These are phyloP conservation scores for Ophioninae sp. DNA, from an alignment of 2,888 invertebrate species.

Conservation along the genomic window DNA sequence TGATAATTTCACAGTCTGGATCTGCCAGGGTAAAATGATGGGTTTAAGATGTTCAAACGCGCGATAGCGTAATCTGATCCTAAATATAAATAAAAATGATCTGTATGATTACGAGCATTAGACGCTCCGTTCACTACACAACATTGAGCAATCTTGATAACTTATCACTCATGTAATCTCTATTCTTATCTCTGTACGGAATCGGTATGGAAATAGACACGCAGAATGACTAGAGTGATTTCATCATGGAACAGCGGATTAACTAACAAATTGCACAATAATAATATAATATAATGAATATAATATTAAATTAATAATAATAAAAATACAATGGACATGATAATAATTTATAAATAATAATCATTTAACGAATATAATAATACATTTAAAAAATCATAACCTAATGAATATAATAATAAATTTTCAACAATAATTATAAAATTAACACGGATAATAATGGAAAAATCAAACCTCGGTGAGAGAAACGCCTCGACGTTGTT, in stretches of 20 bases:
- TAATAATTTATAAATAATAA: too few species aligned
- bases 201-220: not conserved
- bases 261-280: not conserved
- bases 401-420: not conserved
- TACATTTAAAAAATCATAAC: not conserved
- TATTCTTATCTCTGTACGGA: not conserved
- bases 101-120: not conserved
- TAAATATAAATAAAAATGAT: not conserved
- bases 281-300: not conserved
- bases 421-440: not conserved
- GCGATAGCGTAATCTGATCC: not conserved
- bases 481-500: slow-evolving; percentile 87
- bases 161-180: not conserved
- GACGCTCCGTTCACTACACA: not conserved
- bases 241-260: not conserved
- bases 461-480: slow-evolving; percentile 83
- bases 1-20: too few species aligned
- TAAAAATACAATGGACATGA: too few species aligned
- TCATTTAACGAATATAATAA: too few species aligned
- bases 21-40: not conserved
- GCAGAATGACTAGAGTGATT: not conserved
- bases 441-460: not conserved
- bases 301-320: too few species aligned
- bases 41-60: not conserved
- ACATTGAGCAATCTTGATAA: not conserved